Evolutionary conservation across 92 coral and sea anemone species (phyloP), one percentile per base, ranked within the genome.

Genomic region (Umimayanthus kanabou): DNA sequence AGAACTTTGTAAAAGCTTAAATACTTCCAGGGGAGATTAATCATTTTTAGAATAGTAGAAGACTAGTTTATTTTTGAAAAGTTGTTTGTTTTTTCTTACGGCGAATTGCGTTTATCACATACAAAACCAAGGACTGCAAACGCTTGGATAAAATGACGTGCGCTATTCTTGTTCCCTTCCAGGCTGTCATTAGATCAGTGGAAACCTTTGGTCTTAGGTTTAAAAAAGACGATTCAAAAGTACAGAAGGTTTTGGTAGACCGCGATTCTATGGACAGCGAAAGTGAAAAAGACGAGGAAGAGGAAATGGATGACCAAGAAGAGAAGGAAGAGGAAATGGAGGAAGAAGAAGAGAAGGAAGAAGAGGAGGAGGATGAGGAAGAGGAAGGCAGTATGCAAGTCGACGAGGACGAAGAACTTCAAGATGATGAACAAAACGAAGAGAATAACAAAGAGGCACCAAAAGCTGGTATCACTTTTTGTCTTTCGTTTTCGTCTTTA

Each of bases 141-240:
- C 4, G 69, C 26, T 20, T 20, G 69, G 14, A 16, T 61, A 61
- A 61, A 57, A 18, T 23, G 9, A 61, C 26, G 69, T 25, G 49
- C 16, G 8, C 33, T 47, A 1, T 16, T 40, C 7, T 67, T 4
- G 37, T 18, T 47, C 47, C 70, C 37, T 16, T 30, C 3, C 67
- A 83, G 87, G 79, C 45, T 16, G 77, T 83, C 67, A 26, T 70
- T 7, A 83, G 87, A 83, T 70, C 87, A 25, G 66, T 83, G 6
- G 66, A 70, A 37, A 83, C 77, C 0, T 70, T 83, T 43, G 87
- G 87, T 29, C 87, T 83, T 70, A 37, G 40, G 2, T 47, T 83
- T 70, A 70, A 53, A 53, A 70, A 29, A 49, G 43, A 83, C 40
- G 37, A n/a, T 1, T 29, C 65, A 69, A 45, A 69, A 70, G 53